Evolutionary conservation across 2,888 invertebrate genomes (phyloP), one percentile per base, ranked within the genome.

Genomic region (Orgyia antiqua): DNA sequence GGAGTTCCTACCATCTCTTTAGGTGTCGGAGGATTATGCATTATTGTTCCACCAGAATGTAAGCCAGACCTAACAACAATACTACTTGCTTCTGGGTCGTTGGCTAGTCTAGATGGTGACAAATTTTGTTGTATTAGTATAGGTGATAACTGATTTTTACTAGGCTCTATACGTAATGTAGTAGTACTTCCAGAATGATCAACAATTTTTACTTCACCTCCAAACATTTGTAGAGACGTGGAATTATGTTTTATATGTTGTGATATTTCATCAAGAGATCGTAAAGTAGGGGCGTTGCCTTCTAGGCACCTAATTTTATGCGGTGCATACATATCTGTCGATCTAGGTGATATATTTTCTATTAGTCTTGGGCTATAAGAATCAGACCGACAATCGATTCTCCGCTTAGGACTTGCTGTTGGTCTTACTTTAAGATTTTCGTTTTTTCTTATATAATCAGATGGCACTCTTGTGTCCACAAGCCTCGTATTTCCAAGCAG

Each of bases 11-110:
- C 51, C 8, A 58, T 54, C 54, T 87, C 87, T 63, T 84, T 87
- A 9, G 87, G 87, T 10, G 87, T 87, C 32, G 88, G 86, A 40
- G 89, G 87, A 66, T 90, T 88, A 57, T 90, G 89, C 24, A 89
- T 88, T 60, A 92, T 91, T n/a, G 93, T 94, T 9, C 94, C 95
- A 13, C 95, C 95, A 0, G 95, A 94, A 58, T 95, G 91, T 33
- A 95, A 76, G 1, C 93, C 92, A 1, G 94, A 94, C 54, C 94
- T 91, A 10, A 95, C 93, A 39, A 95, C 93, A 41, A 94, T 89
- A 33, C 90, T 90, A 38, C 91, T 89, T 9, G 89, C 88, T 63
- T 91, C 90, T 10, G 68, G 58, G 29, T 83, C 84, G 45, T 65
- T 74, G 9, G 47, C 55, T 27, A 76, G 62, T 63, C 77, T 79